Evolutionary conservation across 2,113 vertebrate genomes (phyloP).

Genomic region (Pygoscelis adeliae): DNA sequence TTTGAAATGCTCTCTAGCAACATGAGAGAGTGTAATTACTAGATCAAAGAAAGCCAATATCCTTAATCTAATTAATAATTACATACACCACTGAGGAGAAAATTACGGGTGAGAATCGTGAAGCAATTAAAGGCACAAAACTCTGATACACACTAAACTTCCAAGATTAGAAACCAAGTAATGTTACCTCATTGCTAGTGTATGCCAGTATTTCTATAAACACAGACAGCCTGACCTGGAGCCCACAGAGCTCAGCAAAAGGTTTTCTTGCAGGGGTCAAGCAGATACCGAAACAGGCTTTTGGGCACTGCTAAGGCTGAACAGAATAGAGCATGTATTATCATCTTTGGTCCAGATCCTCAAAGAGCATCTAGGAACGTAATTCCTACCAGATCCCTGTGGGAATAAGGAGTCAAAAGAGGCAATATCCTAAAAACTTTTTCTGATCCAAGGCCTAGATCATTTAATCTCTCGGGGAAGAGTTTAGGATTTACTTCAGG

Average conservation of each 20-base stretch:
- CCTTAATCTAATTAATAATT: neutral
- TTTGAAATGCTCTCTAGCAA: neutral
- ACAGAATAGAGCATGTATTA: neutral
- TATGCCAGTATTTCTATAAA: neutral
- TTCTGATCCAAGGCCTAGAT: neutral
- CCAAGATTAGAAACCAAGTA: neutral
- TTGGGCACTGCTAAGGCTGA: neutral
- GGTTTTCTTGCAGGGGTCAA: neutral
- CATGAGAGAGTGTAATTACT: neutral
- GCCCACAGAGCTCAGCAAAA: neutral
- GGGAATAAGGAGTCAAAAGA: neutral
- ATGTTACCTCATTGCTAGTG: accelerated
- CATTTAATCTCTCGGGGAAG: neutral
- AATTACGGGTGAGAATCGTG: accelerated
- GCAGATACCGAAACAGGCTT: neutral
- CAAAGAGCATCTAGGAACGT: neutral
- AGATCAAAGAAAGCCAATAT: neutral
- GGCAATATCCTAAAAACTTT: neutral
- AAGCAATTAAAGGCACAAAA: neutral
- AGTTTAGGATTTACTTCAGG: neutral
- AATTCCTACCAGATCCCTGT: neutral
- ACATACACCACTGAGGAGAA: neutral
- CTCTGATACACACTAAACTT: neutral
- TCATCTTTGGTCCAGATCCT: neutral
- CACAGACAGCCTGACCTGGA: neutral